Percentiles rank a stretch among this genome's conserved stretches.
phyloP scores from a whole-genome alignment of 2,797 vertebrate species.

The Vireo griseus region DNA sequence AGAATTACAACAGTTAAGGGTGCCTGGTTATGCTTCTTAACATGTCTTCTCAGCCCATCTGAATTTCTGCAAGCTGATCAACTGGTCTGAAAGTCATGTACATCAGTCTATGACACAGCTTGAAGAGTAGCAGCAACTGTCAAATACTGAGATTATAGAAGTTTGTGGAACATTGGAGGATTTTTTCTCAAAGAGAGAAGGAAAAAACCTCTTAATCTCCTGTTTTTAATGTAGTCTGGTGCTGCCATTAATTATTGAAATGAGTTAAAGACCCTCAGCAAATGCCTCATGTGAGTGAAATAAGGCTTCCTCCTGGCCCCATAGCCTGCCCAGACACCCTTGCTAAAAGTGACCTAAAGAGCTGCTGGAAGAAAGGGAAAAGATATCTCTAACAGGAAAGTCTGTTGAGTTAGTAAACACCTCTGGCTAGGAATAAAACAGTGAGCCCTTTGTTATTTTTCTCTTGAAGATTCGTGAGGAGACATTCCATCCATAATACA shows the following conservation, averaged over 20 bases:
- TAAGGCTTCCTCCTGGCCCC: background rate
- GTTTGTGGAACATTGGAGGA: background rate
- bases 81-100: background rate
- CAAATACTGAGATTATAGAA: background rate
- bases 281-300: background rate
- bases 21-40: background rate
- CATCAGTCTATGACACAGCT: background rate
- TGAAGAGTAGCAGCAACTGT: background rate
- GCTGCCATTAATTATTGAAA: background rate
- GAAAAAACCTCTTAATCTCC: background rate
- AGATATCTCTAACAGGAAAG: background rate
- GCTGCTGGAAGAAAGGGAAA: background rate
- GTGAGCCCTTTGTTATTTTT: background rate
- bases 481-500: background rate
- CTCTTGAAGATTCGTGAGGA: background rate
- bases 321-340: background rate
- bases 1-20: background rate
- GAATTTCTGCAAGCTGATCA: background rate
- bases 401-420: background rate
- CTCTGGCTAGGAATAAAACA: background rate
- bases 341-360: background rate
- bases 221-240: background rate
- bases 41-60: background rate
- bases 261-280: background rate
- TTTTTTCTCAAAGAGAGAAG: background rate